A percentile compares a stretch with the other conserved stretches of the same genome.
These are phyloP conservation scores for Pollenia griseotomentosa DNA, from an alignment of 2,888 invertebrate genomes.

Conservation along the genomic window DNA sequence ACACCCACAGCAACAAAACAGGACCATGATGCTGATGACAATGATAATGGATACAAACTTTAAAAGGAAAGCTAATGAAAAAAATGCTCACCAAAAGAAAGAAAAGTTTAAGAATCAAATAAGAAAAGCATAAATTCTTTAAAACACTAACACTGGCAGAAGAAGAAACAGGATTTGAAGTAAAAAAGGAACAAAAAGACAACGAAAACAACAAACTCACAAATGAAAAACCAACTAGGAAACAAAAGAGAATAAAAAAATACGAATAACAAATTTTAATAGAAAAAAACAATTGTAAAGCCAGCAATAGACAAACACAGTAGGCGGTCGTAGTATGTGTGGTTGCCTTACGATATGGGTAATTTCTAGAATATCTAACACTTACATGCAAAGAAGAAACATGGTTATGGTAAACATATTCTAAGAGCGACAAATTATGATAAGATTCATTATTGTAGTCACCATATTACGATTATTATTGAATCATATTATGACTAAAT, in stretches of 20 bases:
- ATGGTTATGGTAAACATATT: too few species aligned
- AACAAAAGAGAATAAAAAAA: background rate
- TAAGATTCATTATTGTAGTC: too few species aligned
- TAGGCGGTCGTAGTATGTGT: background rate
- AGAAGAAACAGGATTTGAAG: background rate
- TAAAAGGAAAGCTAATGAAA: slow-evolving; percentile 54
- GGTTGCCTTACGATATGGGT: too few species aligned
- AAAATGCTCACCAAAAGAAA: slow-evolving; percentile 18
- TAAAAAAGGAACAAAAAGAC: background rate
- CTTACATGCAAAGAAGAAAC: too few species aligned
- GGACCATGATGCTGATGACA: slow-evolving; percentile 52
- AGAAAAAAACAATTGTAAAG: background rate
- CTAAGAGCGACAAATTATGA: too few species aligned
- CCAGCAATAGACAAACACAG: background rate
- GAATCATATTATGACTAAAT: too few species aligned
- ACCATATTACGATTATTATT: too few species aligned
- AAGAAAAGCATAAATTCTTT: background rate
- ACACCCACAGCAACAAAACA: background rate
- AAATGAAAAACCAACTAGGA: background rate
- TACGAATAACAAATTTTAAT: slow-evolving; percentile 20
- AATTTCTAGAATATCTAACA: too few species aligned
- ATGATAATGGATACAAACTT: slow-evolving; percentile 65
- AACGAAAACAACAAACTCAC: background rate
- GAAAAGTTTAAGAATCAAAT: slow-evolving; percentile 16
- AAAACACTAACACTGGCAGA: background rate